Base-by-base conservation (phyloP, 2,888 invertebrate genomes). In the Fragum sueziense region DNA sequence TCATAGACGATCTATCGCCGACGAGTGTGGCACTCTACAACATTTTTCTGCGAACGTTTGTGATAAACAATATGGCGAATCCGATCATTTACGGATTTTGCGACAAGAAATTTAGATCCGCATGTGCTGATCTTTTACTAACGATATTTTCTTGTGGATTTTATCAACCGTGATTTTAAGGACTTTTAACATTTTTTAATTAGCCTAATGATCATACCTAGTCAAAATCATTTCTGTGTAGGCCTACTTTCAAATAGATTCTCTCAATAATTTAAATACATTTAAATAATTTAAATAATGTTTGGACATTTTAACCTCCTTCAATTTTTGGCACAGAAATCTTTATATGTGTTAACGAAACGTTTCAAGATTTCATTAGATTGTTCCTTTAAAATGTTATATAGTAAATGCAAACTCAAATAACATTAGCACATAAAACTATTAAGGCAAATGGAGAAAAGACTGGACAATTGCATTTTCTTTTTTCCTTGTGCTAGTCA, bases 81-180 rank as follows among this genome's bases (percentile, higher is more conserved):
- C 85, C 87, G 20, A 86, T 88, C 33, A 86, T 89, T 17, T 89
- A 89, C 74, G 87, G 88, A 31, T 88, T 88, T 70, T 87, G 86
- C 74, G 87, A 87, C 76, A 85, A 85, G 33, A 85, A 86, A 33
- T 89, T 89, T 68, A 75, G 88, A 9, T 67, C 75, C 20, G 88
- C 87, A 72, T 86, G 86, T 54, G 72, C 78, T 14, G 79, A 81
- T 25, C 52, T 85, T 4, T 33, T 81, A 20, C 22, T 59, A 27
- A 69, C 37, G 11, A n/a, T 82, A 33, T 41, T 84, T 14, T 51
- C 78, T 4, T 80, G 80, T 61, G 81, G 81, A 29, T 31, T 73
- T 47, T 51, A 71, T 22, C 34, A 34, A 61, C 54, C 7, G 61
- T 33, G 27, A 57, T 27, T 41, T 41, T 11, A 9, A 9, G 41